A percentile compares a stretch with the other conserved stretches of the same genome.
phyloP scores from a whole-genome alignment of 2,113 vertebrate species.

The Girardinichthys multiradiatus region DNA sequence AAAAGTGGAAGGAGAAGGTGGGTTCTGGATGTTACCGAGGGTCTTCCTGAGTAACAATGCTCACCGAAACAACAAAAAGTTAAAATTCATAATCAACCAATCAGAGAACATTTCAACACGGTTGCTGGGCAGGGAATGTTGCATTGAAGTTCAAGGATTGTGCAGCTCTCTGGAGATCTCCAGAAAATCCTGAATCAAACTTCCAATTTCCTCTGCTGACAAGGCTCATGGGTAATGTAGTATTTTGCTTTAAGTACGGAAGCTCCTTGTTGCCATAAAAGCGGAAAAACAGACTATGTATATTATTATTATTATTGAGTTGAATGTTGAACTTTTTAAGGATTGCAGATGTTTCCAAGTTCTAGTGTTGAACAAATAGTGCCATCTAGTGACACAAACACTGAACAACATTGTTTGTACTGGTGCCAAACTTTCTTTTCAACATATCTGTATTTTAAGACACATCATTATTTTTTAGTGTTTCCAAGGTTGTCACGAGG shows the following conservation, averaged over 20 bases:
- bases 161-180: no score
- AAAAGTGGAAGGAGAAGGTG: no score
- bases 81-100: background rate
- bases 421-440: background rate
- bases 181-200: background rate
- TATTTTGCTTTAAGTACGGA: background rate
- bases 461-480: background rate
- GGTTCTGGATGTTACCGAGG: background rate
- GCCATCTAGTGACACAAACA: background rate
- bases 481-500: background rate
- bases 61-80: background rate
- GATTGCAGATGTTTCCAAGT: background rate
- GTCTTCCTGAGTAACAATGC: background rate
- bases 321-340: background rate
- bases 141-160: background rate
- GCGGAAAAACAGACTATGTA: background rate
- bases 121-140: background rate
- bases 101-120: background rate
- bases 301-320: no score
- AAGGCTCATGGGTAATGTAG: conserved; percentile 18
- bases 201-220: rapidly evolving
- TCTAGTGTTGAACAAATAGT: background rate
- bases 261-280: background rate
- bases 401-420: background rate
- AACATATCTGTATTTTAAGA: background rate